Evolutionary conservation across 2,797 vertebrate genomes (phyloP).

Genomic region (Peromyscus aztecus): DNA sequence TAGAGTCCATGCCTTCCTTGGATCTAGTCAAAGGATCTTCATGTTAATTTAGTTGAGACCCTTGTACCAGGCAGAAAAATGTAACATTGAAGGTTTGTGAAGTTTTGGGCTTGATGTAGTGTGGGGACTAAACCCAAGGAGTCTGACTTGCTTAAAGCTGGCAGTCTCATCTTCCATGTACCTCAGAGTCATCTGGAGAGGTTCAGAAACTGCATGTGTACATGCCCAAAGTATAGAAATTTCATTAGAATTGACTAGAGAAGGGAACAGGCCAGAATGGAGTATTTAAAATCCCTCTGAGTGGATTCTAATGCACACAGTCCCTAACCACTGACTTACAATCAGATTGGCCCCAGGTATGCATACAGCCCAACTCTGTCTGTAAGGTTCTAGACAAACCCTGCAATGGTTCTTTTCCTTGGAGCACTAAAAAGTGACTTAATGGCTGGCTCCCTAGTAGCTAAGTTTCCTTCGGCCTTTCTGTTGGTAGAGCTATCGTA

Average conservation of each 20-base stretch:
- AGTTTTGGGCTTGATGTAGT: neutral
- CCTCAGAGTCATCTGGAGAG: neutral
- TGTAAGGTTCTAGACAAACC: neutral
- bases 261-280: neutral
- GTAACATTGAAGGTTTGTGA: neutral
- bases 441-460: neutral
- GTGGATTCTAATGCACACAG: neutral
- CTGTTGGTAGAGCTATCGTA: constrained; percentile 44
- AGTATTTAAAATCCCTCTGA: neutral
- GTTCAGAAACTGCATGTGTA: neutral
- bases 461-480: constrained; percentile 26
- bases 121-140: neutral
- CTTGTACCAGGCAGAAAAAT: neutral
- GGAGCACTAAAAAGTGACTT: neutral
- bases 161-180: neutral
- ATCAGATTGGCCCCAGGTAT: neutral
- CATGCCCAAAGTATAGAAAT: neutral
- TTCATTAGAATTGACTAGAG: neutral
- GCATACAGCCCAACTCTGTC: neutral
- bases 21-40: neutral
- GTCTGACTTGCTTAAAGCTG: neutral
- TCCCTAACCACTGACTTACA: neutral
- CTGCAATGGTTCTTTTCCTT: neutral
- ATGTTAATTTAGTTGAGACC: neutral
- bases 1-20: neutral